Evolutionary conservation across 2,113 vertebrate genomes (phyloP), one percentile per base, ranked within the genome.

Genomic region (Python bivittatus): DNA sequence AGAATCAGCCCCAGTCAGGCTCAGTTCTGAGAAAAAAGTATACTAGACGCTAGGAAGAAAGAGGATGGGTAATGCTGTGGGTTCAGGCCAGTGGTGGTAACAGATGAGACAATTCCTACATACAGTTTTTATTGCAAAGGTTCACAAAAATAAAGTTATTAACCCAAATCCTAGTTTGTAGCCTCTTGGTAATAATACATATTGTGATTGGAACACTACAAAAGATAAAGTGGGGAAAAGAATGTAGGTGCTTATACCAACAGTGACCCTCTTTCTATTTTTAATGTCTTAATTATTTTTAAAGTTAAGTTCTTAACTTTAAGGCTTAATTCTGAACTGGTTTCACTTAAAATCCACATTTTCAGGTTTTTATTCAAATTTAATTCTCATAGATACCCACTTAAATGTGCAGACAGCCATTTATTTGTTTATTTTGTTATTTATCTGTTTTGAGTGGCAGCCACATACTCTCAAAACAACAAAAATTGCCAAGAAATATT

Each of bases 321-420:
- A 72, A 60, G 23, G 89, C 94, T 27, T 95, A 93, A 94, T 93
- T 83, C 0, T 52, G 0, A 42, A 58, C 9, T 42, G n/a, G n/a
- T 58, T 91, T 83, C 91, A 92, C 0, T 22, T 91, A 42, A 22
- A 88, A 54, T 0, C 6, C 57, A 61, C 25, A 25, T 87, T 87
- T 48, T 68, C 88, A 89, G 85, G 56, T 94, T 44, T 12, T 1
- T 91, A 87, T 38, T 92, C 92, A 90, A 94, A 56, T 8, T 91
- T 0, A 25, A 54, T 86, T 91, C 58, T 5, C 90, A 4, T 84
- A 48, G 64, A 38, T 42, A 60, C 42, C 52, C 20, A 38, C n/a
- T 72, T 72, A 72, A 72, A 17, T 72, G 17, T 72, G 15, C n/a
- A 72, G 15, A 38, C 2, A 38, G 68, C 38, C 15, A 9, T 44